phyloP scores from a whole-genome alignment of 2,888 invertebrate genomes.

The Oxycera nigricornis region DNA sequence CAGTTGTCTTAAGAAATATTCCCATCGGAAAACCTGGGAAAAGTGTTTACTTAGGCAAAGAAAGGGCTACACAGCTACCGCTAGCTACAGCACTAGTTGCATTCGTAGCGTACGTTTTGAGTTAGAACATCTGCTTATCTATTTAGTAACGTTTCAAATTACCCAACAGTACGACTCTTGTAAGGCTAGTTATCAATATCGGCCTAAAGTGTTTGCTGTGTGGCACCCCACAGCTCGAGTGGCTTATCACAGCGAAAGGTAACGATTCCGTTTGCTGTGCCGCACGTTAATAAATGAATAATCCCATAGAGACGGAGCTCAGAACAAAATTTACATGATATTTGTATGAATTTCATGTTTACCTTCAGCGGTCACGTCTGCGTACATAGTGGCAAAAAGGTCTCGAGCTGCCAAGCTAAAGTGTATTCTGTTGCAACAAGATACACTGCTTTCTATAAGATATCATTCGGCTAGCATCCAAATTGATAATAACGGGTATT shows the following conservation, averaged over 20 bases:
- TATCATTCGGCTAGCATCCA: no score
- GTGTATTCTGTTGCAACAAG: neutral
- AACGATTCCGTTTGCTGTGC: neutral
- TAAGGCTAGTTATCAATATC: slow-evolving; percentile 4
- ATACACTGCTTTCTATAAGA: neutral
- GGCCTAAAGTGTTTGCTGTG: neutral
- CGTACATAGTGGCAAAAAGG: neutral
- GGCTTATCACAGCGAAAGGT: neutral
- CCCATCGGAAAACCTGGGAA: slow-evolving; percentile 26
- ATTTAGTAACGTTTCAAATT: neutral
- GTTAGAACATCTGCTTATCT: neutral
- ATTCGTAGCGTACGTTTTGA: neutral
- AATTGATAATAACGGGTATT: no score
- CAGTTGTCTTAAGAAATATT: neutral
- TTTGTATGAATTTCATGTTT: slow-evolving; percentile 18
- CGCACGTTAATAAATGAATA: slow-evolving; percentile 21
- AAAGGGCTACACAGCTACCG: neutral
- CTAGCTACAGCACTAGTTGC: neutral
- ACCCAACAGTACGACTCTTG: neutral
- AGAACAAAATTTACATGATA: slow-evolving; percentile 1
- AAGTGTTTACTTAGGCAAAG: neutral
- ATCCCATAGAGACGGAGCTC: neutral
- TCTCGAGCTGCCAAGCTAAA: neutral
- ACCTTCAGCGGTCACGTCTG: slow-evolving; percentile 14
- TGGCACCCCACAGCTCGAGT: neutral